phyloP scores from a whole-genome alignment of 1,140 invertebrate genomes.

The Globodera rostochiensis region DNA sequence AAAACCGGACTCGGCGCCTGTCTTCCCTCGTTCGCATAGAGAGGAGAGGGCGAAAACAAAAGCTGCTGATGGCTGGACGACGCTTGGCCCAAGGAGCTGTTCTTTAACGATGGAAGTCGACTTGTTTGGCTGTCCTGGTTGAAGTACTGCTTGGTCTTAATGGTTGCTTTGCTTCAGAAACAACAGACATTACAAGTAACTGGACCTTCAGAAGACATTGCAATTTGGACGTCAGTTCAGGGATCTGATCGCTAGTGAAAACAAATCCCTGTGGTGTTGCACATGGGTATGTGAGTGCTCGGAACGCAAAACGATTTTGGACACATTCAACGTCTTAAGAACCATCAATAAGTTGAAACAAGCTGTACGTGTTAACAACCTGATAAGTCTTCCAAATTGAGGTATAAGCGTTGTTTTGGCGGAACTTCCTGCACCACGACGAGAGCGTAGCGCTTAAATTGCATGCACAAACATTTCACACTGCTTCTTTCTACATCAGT shows the following conservation, averaged over 20 bases:
- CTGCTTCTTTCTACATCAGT: neutral
- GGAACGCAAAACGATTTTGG: conserved; percentile 30
- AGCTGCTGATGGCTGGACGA: conserved; percentile 23
- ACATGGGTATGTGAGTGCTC: conserved; percentile 39
- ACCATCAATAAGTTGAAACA: neutral
- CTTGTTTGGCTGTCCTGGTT: conserved; percentile 24
- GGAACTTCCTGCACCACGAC: conserved; percentile 44
- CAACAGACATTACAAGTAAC: too few relatives aligned
- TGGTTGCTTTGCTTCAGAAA: neutral
- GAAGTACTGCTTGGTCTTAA: conserved; percentile 34
- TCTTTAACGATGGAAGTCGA: conserved; percentile 24
- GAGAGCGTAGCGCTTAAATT: conserved; percentile 38
- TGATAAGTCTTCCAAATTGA: conserved; percentile 37
- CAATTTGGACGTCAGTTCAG: conserved; percentile 31
- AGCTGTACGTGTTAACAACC: neutral
- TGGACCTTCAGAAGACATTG: conserved; percentile 37
- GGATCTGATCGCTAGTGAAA: conserved; percentile 40
- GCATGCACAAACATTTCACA: neutral
- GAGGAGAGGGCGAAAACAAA: conserved; percentile 17
- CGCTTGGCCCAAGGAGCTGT: conserved; percentile 24
- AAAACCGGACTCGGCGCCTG: conserved; percentile 18
- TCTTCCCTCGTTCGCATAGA: conserved; percentile 15
- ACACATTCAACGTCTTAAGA: conserved; percentile 29
- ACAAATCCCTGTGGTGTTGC: conserved; percentile 37
- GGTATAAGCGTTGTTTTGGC: conserved; percentile 37